Evolutionary conservation across 1,140 invertebrate genomes (phyloP).

Genomic region (Drosophila ogumai): DNA sequence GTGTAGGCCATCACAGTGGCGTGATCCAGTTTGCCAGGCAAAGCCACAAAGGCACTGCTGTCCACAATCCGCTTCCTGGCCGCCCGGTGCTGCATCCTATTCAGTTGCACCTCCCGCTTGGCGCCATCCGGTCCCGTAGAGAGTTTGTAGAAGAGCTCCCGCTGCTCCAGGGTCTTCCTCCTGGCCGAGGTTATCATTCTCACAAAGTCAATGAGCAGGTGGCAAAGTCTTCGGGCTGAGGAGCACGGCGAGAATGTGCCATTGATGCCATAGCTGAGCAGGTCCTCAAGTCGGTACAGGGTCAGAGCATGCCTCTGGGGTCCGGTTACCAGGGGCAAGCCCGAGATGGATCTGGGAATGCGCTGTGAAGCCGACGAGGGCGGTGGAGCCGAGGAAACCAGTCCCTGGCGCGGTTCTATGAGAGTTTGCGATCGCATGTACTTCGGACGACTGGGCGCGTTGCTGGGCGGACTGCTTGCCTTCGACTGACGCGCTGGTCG

Average conservation of each 20-base stretch:
- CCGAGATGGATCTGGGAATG: constrained; percentile 85
- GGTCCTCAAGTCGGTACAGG: constrained; percentile 92
- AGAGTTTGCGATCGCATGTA: constrained; percentile 86
- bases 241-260: constrained; percentile 86
- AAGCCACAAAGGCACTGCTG: constrained; percentile 85
- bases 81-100: constrained; percentile 87
- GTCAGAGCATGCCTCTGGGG: constrained; percentile 92
- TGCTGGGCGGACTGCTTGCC: constrained; percentile 54
- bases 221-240: constrained; percentile 89
- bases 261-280: constrained; percentile 90
- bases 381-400: constrained; percentile 21
- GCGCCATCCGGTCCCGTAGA: constrained; percentile 88
- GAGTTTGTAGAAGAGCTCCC: constrained; percentile 90
- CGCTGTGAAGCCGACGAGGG: constrained; percentile 56
- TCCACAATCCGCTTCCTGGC: constrained; percentile 80
- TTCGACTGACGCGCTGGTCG: constrained; percentile 66
- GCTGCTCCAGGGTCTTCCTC: constrained; percentile 91
- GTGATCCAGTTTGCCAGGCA: constrained; percentile 97
- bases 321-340: constrained; percentile 92
- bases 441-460: constrained; percentile 74
- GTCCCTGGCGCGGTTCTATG: constrained; percentile 84
- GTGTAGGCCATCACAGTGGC: constrained; percentile 94
- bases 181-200: constrained; percentile 92
- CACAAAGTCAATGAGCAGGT: constrained; percentile 92
- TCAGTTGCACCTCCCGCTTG: constrained; percentile 89